Percentiles rank a stretch among this genome's conserved stretches.
phyloP scores from a whole-genome alignment of 2,113 vertebrate species.

The Sinosuthora webbiana region DNA sequence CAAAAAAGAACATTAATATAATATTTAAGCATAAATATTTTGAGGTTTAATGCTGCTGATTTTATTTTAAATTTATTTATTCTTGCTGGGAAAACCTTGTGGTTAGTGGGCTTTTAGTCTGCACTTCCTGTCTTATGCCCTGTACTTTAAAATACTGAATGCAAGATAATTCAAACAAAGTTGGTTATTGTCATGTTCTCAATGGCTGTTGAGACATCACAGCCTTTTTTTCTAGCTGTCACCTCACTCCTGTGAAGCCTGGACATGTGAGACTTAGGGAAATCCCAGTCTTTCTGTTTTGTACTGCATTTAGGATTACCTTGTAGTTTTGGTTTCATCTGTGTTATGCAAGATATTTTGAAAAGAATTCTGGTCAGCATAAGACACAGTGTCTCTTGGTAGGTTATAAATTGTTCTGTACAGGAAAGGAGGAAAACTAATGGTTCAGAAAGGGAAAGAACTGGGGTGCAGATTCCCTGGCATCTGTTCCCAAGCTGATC shows the following conservation, averaged over 20 bases:
- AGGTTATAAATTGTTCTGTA: not conserved
- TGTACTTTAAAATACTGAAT: slow-evolving; percentile 50
- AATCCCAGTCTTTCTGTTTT: not conserved
- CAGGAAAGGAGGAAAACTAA: not conserved
- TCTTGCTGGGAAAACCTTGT: slow-evolving; percentile 25
- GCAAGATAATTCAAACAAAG: not conserved
- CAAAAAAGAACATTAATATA: not conserved
- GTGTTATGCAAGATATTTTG: not conserved
- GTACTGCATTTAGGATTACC: not conserved
- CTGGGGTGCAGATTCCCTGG: not conserved
- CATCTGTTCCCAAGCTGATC: not conserved
- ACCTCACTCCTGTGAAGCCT: not conserved
- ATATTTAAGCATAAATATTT: not conserved
- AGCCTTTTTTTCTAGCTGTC: not conserved
- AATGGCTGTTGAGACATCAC: not conserved
- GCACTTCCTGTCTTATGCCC: slow-evolving; percentile 51
- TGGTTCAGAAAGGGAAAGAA: not conserved
- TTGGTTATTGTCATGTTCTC: not conserved
- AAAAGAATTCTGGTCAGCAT: not conserved
- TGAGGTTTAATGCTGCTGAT: not conserved
- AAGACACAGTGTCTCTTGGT: not conserved
- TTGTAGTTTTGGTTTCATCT: not conserved
- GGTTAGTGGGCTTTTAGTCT: slow-evolving; percentile 52
- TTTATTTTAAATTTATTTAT: not conserved
- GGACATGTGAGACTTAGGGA: not conserved